Base-by-base conservation (phyloP, 2,797 vertebrate species). In the Huso huso region DNA sequence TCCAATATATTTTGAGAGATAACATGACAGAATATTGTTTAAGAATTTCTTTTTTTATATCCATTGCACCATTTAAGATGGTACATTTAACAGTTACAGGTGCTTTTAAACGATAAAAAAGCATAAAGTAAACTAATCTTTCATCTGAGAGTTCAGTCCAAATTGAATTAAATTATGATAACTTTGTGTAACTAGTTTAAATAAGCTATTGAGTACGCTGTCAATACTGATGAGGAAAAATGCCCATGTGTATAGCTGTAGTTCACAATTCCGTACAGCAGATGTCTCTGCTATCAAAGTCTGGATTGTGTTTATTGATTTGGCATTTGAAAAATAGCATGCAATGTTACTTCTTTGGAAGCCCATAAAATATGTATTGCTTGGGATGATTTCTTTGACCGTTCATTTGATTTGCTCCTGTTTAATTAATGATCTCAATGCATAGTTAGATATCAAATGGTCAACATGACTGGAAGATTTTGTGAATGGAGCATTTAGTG, bases 351-450 rank as follows among this genome's bases (percentile, higher is more conserved):
- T 77, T 78, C 79, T 85, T 84, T 77, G 76, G 71, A 82, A 77
- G 69, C n/a, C 78, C 76, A 70, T 72, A 70, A 81, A 79, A 75
- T 77, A 81, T 83, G 76, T 79, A 80, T 83, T 72, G 76, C 77
- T 64, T 74, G 74, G 78, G 76, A 78, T 72, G 75, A 78, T 79
- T 80, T 82, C 66, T 73, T 63, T 23, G 8, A 66, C 73, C 76
- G 73, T 67, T 73, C 59, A 81, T 82, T 84, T 67, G 66, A 78
- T 68, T 71, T 72, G 71, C 66, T 80, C 73, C 68, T 74, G 71
- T 79, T 83, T 76, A 76, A 82, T 81, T 86, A 83, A 83, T 88
- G 89, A 90, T 82, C 88, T 88, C 83, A 88, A 84, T 84, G 85
- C 81, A 87, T 90, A 89, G 79, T 75, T 68, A 69, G 55, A 73